Conservation (phyloP, 2,113 vertebrate genomes). For the Amia ocellicauda region DNA sequence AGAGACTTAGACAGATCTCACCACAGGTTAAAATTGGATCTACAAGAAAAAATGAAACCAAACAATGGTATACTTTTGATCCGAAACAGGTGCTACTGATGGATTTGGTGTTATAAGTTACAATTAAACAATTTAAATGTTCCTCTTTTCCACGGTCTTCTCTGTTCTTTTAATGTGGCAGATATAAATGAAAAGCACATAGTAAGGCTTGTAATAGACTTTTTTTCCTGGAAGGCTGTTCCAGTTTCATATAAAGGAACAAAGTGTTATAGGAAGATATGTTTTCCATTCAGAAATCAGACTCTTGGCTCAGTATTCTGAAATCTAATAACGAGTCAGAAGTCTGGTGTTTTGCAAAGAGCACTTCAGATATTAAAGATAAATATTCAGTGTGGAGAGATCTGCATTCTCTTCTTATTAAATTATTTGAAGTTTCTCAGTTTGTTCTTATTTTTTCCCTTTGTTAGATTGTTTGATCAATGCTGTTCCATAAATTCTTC, state of each 20-base stretch:
- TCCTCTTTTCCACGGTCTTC: no score
- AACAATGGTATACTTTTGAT: no score
- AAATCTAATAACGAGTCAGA: constrained; percentile 25
- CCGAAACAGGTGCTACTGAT: no score
- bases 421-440: no score
- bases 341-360: neutral
- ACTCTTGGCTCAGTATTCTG: constrained; percentile 18
- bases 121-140: no score
- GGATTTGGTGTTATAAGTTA: no score
- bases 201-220: neutral
- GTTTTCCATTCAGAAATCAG: constrained; percentile 15
- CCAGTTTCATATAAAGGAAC: constrained; percentile 13
- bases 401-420: constrained; percentile 11
- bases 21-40: no score
- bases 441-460: no score
- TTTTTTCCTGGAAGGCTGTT: neutral
- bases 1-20: no score
- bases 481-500: no score
- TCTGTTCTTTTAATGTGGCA: neutral
- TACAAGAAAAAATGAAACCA: no score
- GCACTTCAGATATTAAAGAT: constrained; percentile 1
- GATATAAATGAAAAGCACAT: neutral
- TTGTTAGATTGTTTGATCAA: no score
- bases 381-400: constrained; percentile 13
- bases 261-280: constrained; percentile 14